Base-by-base conservation (phyloP, 1,140 invertebrate species). In the Halictus rubicundus region DNA sequence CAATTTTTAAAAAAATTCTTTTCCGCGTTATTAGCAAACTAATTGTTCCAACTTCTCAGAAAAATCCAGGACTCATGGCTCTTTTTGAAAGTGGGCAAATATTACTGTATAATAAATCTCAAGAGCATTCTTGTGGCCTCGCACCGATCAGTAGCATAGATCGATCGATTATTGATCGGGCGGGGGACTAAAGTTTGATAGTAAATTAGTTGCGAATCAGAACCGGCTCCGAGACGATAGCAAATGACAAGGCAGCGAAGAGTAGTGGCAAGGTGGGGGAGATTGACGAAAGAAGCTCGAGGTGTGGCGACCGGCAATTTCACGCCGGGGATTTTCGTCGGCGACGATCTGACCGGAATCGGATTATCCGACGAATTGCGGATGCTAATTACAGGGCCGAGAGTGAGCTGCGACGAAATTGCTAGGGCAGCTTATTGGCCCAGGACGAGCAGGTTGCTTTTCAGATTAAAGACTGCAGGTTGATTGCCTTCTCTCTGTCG, bases 341-440 rank as follows among this genome's bases (percentile, higher is more conserved):
- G 16, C 49, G n/a, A 57, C n/a, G 73, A 21, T 59, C 27, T 27
- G 68, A 27, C 39, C 25, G 52, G 70, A 66, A 79, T 79, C 61
- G 70, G 70, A 66, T 79, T 74, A 79, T 49, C 61, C 69, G 3
- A 21, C 23, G 61, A 73, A 79, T 74, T 74, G 73, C 42, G n/a
- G 70, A 66, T 60, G 77, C 77, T 79, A 74, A 79, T 79, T 66
- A 74, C 61, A 73, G 46, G 61, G 39, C 27, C 10, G 19, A 16
- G 16, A 52, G 49, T 10, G 49, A 8, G 49, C 16, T 21, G 49
- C 16, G 70, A 66, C 27, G 60, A 72, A 72, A 79, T 74, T 79
- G 46, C 42, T 5, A 3, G n/a, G 7, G 25, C 49, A 60, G 52
- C 9, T 66, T 57, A 49, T 74, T 25, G 77, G 27, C 14, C 37